Conservation (phyloP, 2,888 invertebrate genomes). For the Chirona hameri region DNA sequence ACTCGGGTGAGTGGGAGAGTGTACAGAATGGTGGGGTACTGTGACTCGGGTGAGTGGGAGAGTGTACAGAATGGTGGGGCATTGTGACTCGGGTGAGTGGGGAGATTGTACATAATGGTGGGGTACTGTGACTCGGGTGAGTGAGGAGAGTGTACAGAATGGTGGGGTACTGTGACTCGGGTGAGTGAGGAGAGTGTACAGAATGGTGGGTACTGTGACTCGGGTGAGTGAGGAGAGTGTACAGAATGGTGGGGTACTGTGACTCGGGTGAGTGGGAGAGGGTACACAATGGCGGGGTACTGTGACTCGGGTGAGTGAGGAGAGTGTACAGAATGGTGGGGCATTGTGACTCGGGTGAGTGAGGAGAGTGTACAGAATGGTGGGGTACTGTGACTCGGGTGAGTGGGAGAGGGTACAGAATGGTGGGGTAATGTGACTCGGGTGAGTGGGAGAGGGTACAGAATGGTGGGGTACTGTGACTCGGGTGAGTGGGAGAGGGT, state of each 20-base stretch:
- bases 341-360: neutral
- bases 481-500: neutral
- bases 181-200: neutral
- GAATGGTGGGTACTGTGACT: neutral
- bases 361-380: neutral
- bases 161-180: neutral
- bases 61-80: too few species aligned
- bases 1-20: neutral
- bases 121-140: neutral
- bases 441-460: neutral
- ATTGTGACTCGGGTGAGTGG: neutral
- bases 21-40: neutral
- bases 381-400: neutral
- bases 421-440: neutral
- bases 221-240: neutral
- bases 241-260: neutral
- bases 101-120: neutral
- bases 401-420: neutral
- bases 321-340: neutral
- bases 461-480: neutral
- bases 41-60: neutral
- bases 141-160: neutral
- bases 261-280: neutral
- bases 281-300: neutral
- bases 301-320: neutral